Evolutionary conservation across 2,888 invertebrate genomes (phyloP), one percentile per base, ranked within the genome.

Genomic region (Plagiodera versicolora): DNA sequence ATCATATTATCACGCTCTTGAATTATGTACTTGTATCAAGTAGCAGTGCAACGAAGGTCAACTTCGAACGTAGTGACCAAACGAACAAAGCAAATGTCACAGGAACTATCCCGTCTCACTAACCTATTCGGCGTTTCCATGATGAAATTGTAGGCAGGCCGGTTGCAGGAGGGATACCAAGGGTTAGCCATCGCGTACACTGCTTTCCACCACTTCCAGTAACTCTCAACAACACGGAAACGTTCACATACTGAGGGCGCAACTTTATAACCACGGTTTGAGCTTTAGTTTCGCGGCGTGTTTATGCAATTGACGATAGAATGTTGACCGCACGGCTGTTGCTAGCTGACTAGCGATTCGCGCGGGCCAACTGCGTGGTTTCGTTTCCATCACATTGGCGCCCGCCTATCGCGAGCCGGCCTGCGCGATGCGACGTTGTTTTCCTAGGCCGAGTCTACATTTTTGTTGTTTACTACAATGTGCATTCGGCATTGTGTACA

Each of bases 81-180:
- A 24, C 24, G 3, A 6, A 61, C 66, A 67, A 67, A 61, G n/a
- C 57, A 61, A 46, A 55, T 58, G 49, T 59, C 19, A 47, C 44
- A 46, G 56, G 48, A 19, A 60, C 47, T 32, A 20, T 52, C 51
- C 30, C 45, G 58, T 32, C 57, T 39, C 60, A 64, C 78, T 75
- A 74, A 79, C 79, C 79, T 79, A 71, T 77, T 74, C 52, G 75
- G 72, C 49, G 74, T 69, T 45, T 77, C 76, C 72, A 75, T 70
- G 53, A 75, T 68, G 68, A 75, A 75, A 61, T 74, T 73, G 59
- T 71, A 73, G 46, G 72, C 63, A 44, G 74, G 67, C 32, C 72
- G 65, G 14, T 14, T 14, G 50, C 72, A 65, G 44, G 67, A 62
- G 32, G 70, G 70, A 52, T 69, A 70, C 70, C 70, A 70, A 56